Percentiles rank a stretch among this genome's conserved stretches.
phyloP scores from a whole-genome alignment of 2,797 vertebrate genomes.

The Centropyge bicolor region DNA sequence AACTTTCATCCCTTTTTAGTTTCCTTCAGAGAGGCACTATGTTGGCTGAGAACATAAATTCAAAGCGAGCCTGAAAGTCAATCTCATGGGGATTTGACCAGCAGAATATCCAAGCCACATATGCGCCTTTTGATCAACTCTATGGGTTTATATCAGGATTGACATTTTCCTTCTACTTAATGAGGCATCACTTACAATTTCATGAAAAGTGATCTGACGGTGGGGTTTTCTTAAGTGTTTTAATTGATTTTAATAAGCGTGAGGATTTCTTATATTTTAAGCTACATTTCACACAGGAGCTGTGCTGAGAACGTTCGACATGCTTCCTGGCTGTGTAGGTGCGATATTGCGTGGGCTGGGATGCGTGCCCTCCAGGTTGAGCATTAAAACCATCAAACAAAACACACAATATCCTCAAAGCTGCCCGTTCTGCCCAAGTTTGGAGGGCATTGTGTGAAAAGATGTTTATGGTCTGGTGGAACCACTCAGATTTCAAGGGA shows the following conservation, averaged over 20 bases:
- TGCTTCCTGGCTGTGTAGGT: conserved; percentile 43
- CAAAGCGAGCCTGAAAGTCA: conserved; percentile 56
- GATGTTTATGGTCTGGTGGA: conserved; percentile 65
- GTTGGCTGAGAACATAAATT: conserved; percentile 57
- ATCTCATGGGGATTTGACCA: conserved; percentile 55
- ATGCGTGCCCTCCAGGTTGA: conserved; percentile 61
- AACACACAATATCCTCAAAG: conserved; percentile 62
- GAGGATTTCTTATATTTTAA: conserved; percentile 27
- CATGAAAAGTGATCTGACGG: background rate
- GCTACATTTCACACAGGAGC: conserved; percentile 34
- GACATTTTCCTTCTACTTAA: conserved; percentile 52
- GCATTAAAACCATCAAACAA: conserved; percentile 73
- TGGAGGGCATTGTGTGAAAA: conserved; percentile 60
- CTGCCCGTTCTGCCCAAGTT: conserved; percentile 61
- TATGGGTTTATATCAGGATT: conserved; percentile 36
- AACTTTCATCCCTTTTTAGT: conserved; percentile 69
- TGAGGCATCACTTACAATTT: conserved; percentile 35
- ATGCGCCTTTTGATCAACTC: conserved; percentile 62
- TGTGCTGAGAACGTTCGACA: conserved; percentile 1
- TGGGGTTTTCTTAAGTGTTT: conserved; percentile 22
- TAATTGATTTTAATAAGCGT: conserved; percentile 32
- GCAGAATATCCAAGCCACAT: conserved; percentile 42
- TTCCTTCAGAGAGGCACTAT: conserved; percentile 48
- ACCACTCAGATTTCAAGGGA: conserved; percentile 63
- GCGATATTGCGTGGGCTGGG: conserved; percentile 53